phyloP scores from a whole-genome alignment of 1,140 invertebrate species.

The Lepidotrigona ventralis region DNA sequence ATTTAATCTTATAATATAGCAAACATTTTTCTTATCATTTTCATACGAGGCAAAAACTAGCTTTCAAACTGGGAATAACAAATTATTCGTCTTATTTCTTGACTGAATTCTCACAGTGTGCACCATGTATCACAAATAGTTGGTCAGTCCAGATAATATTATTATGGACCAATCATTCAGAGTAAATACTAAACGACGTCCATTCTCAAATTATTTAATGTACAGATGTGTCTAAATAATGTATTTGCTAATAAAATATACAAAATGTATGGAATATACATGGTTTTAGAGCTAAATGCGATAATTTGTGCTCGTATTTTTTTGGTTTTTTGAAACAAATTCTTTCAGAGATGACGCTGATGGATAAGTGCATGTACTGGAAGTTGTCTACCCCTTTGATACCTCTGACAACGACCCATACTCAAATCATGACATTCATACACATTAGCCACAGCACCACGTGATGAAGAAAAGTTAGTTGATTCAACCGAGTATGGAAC shows the following conservation, averaged over 20 bases:
- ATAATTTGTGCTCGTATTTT: slow-evolving; percentile 47
- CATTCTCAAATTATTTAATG: slow-evolving; percentile 56
- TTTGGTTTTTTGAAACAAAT: slow-evolving; percentile 34
- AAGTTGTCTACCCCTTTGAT: slow-evolving; percentile 78
- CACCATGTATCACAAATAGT: slow-evolving; percentile 60
- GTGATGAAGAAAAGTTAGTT: slow-evolving; percentile 52
- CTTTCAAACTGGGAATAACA: slow-evolving; percentile 56
- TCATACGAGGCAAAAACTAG: slow-evolving; percentile 43
- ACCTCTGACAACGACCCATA: slow-evolving; percentile 77
- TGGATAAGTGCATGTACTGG: slow-evolving; percentile 78
- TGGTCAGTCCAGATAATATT: slow-evolving; percentile 55
- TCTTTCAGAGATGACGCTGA: slow-evolving; percentile 73
- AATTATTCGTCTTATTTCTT: slow-evolving; percentile 44
- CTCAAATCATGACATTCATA: slow-evolving; percentile 76
- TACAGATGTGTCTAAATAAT: slow-evolving; percentile 62
- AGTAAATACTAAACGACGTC: slow-evolving; percentile 60
- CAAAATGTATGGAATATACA: slow-evolving; percentile 69
- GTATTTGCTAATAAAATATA: slow-evolving; percentile 68
- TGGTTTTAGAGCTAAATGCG: slow-evolving; percentile 61
- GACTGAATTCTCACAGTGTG: slow-evolving; percentile 53
- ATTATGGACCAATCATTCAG: slow-evolving; percentile 57
- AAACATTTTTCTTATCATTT: slow-evolving; percentile 32
- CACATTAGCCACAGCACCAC: slow-evolving; percentile 71
- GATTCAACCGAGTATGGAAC: slow-evolving; percentile 70
- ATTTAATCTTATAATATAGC: slow-evolving; percentile 36